These are phyloP conservation scores for Halisarca cf. caerulea DNA, from an alignment of 37 sponge, comb jelly and placozoan genomes.

Conservation along the genomic window DNA sequence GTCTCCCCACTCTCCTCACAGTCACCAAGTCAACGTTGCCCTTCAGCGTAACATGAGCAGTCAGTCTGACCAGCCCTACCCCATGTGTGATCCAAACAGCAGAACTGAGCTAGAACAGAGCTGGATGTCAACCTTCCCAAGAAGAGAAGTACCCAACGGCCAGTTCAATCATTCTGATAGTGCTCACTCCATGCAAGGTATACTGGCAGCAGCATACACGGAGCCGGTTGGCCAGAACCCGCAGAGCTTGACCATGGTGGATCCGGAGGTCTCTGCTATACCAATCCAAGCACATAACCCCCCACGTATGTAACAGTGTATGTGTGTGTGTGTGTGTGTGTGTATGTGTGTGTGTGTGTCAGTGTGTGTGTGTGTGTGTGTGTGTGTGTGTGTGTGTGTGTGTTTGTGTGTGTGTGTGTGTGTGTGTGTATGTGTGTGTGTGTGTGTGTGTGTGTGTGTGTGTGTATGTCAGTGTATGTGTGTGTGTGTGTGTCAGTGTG, in stretches of 20 bases:
- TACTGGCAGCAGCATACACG: not conserved
- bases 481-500: too few species aligned
- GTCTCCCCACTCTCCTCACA: not conserved
- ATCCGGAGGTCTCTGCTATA: not conserved
- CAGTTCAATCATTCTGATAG: not conserved
- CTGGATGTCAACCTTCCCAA: constrained; percentile 14
- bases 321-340: not conserved
- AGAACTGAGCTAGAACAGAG: not conserved
- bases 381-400: too few species aligned
- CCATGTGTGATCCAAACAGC: not conserved
- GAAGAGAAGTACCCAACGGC: not conserved
- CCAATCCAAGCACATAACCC: not conserved
- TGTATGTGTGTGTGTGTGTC: too few species aligned
- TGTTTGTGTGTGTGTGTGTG: too few species aligned
- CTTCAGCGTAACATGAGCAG: not conserved
- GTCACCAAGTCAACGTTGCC: not conserved
- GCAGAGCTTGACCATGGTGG: not conserved
- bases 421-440: too few species aligned
- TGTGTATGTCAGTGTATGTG: too few species aligned
- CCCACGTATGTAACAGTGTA: not conserved
- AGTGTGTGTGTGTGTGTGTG: too few species aligned
- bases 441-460: too few species aligned
- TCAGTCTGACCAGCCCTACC: not conserved
- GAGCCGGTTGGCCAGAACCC: not conserved
- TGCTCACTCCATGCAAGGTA: not conserved